Percentiles rank a stretch among this genome's conserved stretches.
Conservation (phyloP, 2,797 vertebrate species). For the Eulemur rubriventer region DNA sequence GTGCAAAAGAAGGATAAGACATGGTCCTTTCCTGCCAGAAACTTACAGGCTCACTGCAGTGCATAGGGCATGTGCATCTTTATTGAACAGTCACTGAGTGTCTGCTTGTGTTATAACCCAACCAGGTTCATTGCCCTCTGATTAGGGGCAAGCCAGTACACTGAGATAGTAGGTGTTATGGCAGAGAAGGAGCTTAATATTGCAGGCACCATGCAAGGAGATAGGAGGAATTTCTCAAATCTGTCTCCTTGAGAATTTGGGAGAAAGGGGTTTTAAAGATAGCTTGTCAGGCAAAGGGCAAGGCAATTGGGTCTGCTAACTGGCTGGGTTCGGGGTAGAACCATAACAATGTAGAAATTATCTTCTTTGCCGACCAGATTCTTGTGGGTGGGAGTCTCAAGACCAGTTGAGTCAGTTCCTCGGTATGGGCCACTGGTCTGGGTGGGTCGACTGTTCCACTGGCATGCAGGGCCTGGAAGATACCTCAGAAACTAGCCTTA, state of each 20-base stretch:
- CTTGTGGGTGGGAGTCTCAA: not conserved
- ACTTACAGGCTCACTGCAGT: no score
- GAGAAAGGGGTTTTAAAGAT: not conserved
- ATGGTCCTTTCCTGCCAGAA: not conserved
- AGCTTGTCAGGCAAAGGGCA: not conserved
- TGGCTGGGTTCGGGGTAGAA: not conserved
- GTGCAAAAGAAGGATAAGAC: not conserved
- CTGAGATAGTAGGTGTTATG: not conserved
- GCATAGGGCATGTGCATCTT: not conserved
- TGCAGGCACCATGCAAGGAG: not conserved
- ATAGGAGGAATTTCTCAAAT: not conserved
- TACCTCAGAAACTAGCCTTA: not conserved
- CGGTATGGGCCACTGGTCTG: not conserved
- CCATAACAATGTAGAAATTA: not conserved
- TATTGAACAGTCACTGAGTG: not conserved
- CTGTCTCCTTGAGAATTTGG: not conserved
- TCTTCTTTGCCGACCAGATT: not conserved
- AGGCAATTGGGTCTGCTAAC: not conserved
- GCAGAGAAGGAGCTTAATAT: not conserved
- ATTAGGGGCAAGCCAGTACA: not conserved
- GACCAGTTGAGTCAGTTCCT: not conserved
- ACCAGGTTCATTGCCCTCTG: not conserved
- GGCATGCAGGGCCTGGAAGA: not conserved
- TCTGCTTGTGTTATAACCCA: not conserved
- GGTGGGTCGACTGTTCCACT: not conserved